Evolutionary conservation across 2,888 invertebrate species (phyloP).

Genomic region (Camponotus fellah): DNA sequence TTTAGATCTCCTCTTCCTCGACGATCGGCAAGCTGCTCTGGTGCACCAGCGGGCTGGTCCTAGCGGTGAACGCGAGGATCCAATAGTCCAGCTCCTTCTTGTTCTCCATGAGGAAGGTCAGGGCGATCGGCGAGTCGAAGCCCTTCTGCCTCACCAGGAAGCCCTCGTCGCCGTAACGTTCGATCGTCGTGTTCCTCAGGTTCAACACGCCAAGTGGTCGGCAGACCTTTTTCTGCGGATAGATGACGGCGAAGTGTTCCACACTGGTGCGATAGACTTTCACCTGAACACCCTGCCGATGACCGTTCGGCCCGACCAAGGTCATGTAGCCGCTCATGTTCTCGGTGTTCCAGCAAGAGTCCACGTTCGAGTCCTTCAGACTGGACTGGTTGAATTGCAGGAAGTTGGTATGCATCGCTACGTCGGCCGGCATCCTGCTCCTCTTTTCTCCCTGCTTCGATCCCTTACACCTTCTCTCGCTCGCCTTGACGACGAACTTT

Average conservation of each 20-base stretch:
- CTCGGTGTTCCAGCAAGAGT: constrained; percentile 87
- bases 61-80: constrained; percentile 88
- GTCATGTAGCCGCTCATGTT: constrained; percentile 89
- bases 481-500: constrained; percentile 24
- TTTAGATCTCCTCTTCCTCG: constrained; percentile 88
- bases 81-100: constrained; percentile 88
- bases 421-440: constrained; percentile 85
- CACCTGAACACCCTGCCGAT: constrained; percentile 89
- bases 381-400: constrained; percentile 81
- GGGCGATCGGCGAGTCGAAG: constrained; percentile 88
- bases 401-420: constrained; percentile 83
- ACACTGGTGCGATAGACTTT: constrained; percentile 89
- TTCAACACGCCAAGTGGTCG: constrained; percentile 89
- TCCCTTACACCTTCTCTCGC: constrained; percentile 3
- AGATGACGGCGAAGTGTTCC: constrained; percentile 90
- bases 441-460: neutral
- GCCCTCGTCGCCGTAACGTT: constrained; percentile 87
- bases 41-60: constrained; percentile 86
- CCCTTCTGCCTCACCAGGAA: constrained; percentile 89
- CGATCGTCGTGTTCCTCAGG: constrained; percentile 88
- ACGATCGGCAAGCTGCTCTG: constrained; percentile 88
- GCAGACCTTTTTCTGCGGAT: constrained; percentile 89
- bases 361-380: constrained; percentile 80
- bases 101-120: constrained; percentile 88
- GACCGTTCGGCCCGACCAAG: constrained; percentile 88